Conservation (phyloP, 2,797 vertebrate genomes). For the Crocodylus rhombifer region DNA sequence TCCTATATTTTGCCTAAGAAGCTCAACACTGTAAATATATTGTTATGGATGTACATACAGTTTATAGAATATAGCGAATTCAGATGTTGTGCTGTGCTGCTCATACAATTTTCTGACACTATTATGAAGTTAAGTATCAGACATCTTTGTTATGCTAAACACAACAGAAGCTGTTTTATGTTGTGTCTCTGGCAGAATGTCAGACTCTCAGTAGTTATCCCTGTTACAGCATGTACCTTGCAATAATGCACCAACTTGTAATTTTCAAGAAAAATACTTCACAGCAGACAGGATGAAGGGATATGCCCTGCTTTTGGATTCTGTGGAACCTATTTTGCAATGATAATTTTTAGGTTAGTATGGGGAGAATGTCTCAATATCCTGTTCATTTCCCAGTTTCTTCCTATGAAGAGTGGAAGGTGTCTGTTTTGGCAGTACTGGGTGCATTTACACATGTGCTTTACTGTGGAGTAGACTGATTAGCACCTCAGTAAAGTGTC, state of each 20-base stretch:
- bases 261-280: neutral
- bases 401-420: fast-evolving
- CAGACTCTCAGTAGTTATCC: neutral
- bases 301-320: neutral
- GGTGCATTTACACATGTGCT: no score
- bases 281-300: neutral
- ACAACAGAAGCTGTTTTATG: neutral
- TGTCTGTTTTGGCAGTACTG: neutral
- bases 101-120: neutral
- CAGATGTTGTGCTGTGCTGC: neutral
- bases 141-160: neutral
- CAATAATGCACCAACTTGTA: neutral
- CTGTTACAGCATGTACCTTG: neutral
- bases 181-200: neutral
- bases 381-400: neutral
- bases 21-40: neutral
- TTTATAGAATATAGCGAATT: neutral
- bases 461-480: no score
- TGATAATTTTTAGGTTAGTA: neutral
- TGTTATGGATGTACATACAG: fast-evolving
- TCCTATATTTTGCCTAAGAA: neutral
- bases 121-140: neutral
- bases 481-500: no score
- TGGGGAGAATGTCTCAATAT: neutral
- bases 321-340: neutral